Evolutionary conservation across 2,888 invertebrate genomes (phyloP).

Genomic region (Buathra laborator): DNA sequence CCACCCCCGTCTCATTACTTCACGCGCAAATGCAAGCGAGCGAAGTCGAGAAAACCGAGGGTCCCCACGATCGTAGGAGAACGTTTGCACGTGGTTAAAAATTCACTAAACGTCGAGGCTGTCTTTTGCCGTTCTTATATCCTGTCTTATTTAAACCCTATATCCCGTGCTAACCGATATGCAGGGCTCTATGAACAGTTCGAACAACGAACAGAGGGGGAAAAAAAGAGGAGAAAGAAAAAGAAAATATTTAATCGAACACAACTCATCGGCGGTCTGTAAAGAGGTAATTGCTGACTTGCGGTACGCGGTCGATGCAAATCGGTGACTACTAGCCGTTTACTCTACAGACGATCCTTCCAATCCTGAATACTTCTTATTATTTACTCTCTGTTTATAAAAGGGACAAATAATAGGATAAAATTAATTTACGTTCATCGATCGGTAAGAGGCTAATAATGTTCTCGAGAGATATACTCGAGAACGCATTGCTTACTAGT

Average conservation of each 20-base stretch:
- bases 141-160: background rate
- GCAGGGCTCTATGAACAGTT: background rate
- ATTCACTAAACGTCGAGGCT: constrained; percentile 69
- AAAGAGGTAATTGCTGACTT: constrained; percentile 56
- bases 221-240: constrained; percentile 7
- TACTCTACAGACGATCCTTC: background rate
- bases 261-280: constrained; percentile 45
- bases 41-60: background rate
- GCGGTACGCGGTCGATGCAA: constrained; percentile 31
- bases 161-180: background rate
- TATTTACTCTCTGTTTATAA: background rate
- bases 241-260: constrained; percentile 29
- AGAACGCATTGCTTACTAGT: constrained; percentile 2
- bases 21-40: constrained; percentile 34
- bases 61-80: constrained; percentile 10
- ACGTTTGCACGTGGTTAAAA: constrained; percentile 55
- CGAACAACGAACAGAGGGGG: background rate
- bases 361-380: background rate
- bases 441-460: constrained; percentile 28
- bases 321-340: constrained; percentile 40
- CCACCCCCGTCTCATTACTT: constrained; percentile 71
- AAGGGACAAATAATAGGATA: background rate
- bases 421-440: constrained; percentile 32
- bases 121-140: background rate
- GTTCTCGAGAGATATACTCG: background rate